A percentile compares a stretch with the other conserved stretches of the same genome.
phyloP scores from a whole-genome alignment of 2,888 invertebrate species.

The Limnephilus marmoratus region DNA sequence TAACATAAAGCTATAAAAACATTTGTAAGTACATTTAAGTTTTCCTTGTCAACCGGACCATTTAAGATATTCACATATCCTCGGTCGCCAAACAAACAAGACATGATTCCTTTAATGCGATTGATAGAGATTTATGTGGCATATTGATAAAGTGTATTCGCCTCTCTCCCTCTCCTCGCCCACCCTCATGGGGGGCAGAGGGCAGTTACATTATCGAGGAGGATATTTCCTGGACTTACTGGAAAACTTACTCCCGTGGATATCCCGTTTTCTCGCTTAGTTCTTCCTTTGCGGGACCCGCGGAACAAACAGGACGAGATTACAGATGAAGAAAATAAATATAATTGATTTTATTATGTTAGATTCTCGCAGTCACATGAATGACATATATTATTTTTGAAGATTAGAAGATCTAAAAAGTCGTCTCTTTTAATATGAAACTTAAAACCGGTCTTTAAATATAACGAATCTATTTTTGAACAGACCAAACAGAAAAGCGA shows the following conservation, averaged over 20 bases:
- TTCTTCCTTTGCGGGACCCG: neutral
- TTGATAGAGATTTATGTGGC: slow-evolving; percentile 78
- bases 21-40: neutral
- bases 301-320: neutral
- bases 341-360: neutral
- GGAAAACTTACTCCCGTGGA: slow-evolving; percentile 16
- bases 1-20: neutral
- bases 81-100: slow-evolving; percentile 64
- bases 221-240: slow-evolving; percentile 40
- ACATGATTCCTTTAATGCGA: slow-evolving; percentile 70
- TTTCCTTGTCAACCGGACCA: slow-evolving; percentile 48
- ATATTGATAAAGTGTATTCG: slow-evolving; percentile 63
- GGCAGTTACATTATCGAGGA: slow-evolving; percentile 63
- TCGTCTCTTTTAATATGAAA: too few species aligned
- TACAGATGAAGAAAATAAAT: neutral
- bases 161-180: neutral
- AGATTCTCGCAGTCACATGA: too few species aligned
- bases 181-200: slow-evolving; percentile 35
- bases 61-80: slow-evolving; percentile 62
- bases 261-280: neutral
- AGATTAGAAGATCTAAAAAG: too few species aligned
- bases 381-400: neutral
- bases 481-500: too few species aligned
- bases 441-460: too few species aligned
- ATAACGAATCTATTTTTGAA: too few species aligned